These are phyloP conservation scores for Sebastes aleutianus DNA, from an alignment of 2,797 vertebrate genomes.

Conservation along the genomic window DNA sequence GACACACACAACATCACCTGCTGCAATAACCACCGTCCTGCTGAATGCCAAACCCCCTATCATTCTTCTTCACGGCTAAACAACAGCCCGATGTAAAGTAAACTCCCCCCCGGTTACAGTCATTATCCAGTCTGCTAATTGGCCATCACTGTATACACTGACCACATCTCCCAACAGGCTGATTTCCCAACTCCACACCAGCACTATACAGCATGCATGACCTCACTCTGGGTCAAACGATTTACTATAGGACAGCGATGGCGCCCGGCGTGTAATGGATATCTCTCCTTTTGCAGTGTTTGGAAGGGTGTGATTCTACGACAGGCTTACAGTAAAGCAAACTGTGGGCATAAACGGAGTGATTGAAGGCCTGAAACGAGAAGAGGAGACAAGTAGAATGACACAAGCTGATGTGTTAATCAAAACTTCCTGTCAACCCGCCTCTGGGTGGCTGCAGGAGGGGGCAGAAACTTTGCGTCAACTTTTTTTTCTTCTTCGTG, in stretches of 20 bases:
- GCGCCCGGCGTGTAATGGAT: neutral
- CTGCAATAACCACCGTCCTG: conserved; percentile 4
- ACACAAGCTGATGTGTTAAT: conserved; percentile 37
- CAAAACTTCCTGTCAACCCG: conserved; percentile 24
- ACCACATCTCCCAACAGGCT: conserved; percentile 15
- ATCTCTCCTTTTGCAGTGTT: neutral
- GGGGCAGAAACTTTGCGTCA: neutral
- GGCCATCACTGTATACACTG: conserved; percentile 26
- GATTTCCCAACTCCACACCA: conserved; percentile 3
- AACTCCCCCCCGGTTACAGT: conserved; percentile 30
- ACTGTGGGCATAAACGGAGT: neutral
- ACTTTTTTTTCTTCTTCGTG: neutral
- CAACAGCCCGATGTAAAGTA: conserved; percentile 29
- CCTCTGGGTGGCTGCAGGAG: conserved; percentile 18
- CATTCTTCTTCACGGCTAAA: conserved; percentile 40
- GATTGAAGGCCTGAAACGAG: neutral
- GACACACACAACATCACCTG: neutral
- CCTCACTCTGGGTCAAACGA: conserved; percentile 20
- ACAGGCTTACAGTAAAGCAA: neutral
- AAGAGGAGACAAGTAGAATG: conserved; percentile 18
- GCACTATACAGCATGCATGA: conserved; percentile 26
- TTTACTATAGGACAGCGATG: conserved; percentile 8
- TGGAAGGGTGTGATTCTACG: neutral
- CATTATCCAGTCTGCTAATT: conserved; percentile 40
- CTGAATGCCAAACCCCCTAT: conserved; percentile 23